A percentile compares a stretch with the other conserved stretches of the same genome.
Conservation (phyloP, 1,140 invertebrate species). For the Pseudomyrmex cubaensis region DNA sequence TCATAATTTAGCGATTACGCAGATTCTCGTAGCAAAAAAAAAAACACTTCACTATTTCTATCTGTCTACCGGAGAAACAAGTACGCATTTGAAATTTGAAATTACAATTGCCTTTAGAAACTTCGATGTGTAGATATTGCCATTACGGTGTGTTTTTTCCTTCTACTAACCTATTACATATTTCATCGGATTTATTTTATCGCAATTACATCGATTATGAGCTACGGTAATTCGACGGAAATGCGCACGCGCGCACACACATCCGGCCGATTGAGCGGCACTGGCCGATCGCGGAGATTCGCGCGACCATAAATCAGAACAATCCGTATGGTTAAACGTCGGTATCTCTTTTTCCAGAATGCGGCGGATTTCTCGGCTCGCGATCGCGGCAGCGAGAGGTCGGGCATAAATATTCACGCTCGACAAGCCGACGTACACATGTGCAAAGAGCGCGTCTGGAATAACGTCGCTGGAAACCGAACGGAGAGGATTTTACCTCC, state of each 20-base stretch:
- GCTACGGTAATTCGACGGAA: not conserved
- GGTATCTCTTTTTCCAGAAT: constrained; percentile 76
- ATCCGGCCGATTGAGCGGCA: constrained; percentile 46
- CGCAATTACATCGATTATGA: not conserved
- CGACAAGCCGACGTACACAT: constrained; percentile 76
- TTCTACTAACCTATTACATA: not conserved
- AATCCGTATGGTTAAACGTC: constrained; percentile 38
- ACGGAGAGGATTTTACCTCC: constrained; percentile 55
- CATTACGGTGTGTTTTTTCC: constrained; percentile 8
- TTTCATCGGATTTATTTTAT: not conserved
- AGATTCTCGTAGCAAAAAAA: not conserved
- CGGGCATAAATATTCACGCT: constrained; percentile 58
- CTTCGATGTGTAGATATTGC: not conserved
- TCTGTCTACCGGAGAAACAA: not conserved
- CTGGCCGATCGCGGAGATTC: constrained; percentile 29
- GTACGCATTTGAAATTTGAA: constrained; percentile 10
- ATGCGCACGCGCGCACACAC: not conserved
- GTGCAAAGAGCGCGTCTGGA: constrained; percentile 58
- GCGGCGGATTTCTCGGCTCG: constrained; percentile 71
- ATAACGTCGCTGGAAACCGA: constrained; percentile 13
- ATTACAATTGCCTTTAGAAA: not conserved
- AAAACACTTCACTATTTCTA: not conserved
- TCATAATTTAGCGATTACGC: constrained; percentile 11
- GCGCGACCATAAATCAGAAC: constrained; percentile 77
- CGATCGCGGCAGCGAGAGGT: constrained; percentile 59